Percentiles rank a stretch among this genome's conserved stretches.
These are phyloP conservation scores for Chlamydotis undulata DNA, from an alignment of 2,113 vertebrate species.

Conservation along the genomic window DNA sequence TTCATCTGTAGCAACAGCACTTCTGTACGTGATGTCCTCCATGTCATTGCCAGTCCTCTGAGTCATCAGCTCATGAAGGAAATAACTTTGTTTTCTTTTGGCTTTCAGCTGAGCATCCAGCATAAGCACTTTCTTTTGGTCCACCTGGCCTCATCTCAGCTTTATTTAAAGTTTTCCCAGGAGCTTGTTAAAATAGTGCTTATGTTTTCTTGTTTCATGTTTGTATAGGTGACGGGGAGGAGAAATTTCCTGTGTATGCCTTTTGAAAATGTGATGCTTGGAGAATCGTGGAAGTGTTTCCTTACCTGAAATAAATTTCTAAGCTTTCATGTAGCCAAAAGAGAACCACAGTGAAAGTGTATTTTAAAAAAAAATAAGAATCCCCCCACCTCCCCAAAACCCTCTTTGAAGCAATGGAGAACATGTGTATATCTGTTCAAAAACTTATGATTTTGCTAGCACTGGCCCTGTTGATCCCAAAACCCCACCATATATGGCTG, in stretches of 20 bases:
- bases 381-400: neutral
- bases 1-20: neutral
- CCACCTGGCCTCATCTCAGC: constrained; percentile 37
- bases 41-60: constrained; percentile 36
- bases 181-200: neutral
- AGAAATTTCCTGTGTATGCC: neutral
- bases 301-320: neutral
- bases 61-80: constrained; percentile 37
- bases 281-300: neutral
- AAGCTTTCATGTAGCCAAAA: neutral
- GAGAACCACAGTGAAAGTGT: neutral
- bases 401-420: neutral
- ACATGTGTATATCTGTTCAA: neutral
- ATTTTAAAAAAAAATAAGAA: neutral
- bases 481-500: neutral
- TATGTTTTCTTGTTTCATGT: neutral
- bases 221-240: neutral
- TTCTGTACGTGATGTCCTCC: constrained; percentile 39
- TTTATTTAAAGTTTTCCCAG: constrained; percentile 7
- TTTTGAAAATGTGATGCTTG: neutral
- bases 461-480: neutral
- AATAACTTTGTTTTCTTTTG: constrained; percentile 1
- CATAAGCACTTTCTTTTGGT: constrained; percentile 34
- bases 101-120: neutral
- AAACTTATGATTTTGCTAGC: neutral